These are phyloP conservation scores for Tetranychus truncatus DNA, from an alignment of 2,888 invertebrate genomes.

Conservation along the genomic window DNA sequence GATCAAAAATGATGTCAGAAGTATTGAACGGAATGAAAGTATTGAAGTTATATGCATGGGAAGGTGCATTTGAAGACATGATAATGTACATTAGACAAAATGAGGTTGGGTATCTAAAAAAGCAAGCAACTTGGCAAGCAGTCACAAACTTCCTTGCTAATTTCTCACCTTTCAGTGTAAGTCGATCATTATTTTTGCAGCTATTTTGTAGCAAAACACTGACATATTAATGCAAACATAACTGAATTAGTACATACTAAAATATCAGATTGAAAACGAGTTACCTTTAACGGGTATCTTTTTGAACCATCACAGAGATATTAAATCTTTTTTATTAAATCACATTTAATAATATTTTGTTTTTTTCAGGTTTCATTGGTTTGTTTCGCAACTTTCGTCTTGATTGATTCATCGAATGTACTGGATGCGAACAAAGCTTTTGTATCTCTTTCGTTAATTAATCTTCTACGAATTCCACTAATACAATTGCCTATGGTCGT, in stretches of 20 bases:
- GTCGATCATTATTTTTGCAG: neutral
- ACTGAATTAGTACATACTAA: too few species aligned
- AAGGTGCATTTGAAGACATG: conserved; percentile 72
- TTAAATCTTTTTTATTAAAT: too few species aligned
- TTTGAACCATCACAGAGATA: too few species aligned
- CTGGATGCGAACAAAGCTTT: conserved; percentile 32
- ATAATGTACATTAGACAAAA: conserved; percentile 64
- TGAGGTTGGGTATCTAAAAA: conserved; percentile 67
- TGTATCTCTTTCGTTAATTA: conserved; percentile 34
- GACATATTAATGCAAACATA: too few species aligned
- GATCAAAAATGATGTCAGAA: conserved; percentile 83
- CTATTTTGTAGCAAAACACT: too few species aligned
- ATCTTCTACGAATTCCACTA: conserved; percentile 30
- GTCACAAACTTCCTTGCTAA: neutral
- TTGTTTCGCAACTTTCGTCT: conserved; percentile 20
- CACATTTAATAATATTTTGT: conserved; percentile 8
- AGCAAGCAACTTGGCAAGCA: conserved; percentile 30
- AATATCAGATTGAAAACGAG: too few species aligned
- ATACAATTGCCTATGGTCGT: conserved; percentile 21
- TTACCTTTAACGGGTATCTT: too few species aligned
- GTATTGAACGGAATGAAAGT: conserved; percentile 79
- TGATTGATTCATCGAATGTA: conserved; percentile 16
- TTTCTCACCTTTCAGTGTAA: neutral
- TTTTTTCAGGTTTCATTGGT: conserved; percentile 22
- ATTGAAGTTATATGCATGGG: conserved; percentile 83